Base-by-base conservation (phyloP, 2,888 invertebrate genomes). In the Apotomis betuletana region DNA sequence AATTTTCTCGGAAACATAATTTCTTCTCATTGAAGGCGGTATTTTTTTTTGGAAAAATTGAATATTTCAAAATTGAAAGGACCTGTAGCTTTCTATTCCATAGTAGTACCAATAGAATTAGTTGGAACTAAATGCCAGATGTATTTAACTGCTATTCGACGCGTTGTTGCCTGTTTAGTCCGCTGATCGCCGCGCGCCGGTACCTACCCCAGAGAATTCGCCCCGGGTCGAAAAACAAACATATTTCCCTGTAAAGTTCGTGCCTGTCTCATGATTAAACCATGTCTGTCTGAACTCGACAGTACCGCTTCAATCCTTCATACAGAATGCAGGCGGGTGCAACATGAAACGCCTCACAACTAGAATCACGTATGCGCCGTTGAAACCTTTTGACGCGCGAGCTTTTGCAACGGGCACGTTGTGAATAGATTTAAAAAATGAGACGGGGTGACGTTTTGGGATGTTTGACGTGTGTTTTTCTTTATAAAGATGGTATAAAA, bases 381-480 rank as follows among this genome's bases (percentile, higher is more conserved):
- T 36, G 4, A 46, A 57, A 0, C 8, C 12, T 4, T 44, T 55
- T 4, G 15, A 0, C 1, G 12, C 27, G 27, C 8, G 46, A 36
- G 55, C n/a, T 65, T 57, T 65, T 65, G 5, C 27, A 36, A 9
- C 36, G 5, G 6, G 5, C 1, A 5, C n/a, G 44, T 27, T n/a
- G 65, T 65, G 65, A 65, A 65, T 65, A 65, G 65, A 65, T 65
- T 65, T 65, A 27, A 65, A 65, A 65, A 65, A 65, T 41, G 65
- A 65, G 44, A 55, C 55, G 51, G 49, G 27, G 44, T 65, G 55
- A 65, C 55, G 64, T 65, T 65, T 65, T 65, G 55, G 55, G n/a
- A 65, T 65, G 55, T 65, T 65, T 65, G 57, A 65, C 65, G 46
- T 46, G 64, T 55, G 55, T 36, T 65, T 41, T 41, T 57, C 65